These are phyloP conservation scores for Vollenhovia emeryi DNA, from an alignment of 1,140 invertebrate species.

Conservation along the genomic window DNA sequence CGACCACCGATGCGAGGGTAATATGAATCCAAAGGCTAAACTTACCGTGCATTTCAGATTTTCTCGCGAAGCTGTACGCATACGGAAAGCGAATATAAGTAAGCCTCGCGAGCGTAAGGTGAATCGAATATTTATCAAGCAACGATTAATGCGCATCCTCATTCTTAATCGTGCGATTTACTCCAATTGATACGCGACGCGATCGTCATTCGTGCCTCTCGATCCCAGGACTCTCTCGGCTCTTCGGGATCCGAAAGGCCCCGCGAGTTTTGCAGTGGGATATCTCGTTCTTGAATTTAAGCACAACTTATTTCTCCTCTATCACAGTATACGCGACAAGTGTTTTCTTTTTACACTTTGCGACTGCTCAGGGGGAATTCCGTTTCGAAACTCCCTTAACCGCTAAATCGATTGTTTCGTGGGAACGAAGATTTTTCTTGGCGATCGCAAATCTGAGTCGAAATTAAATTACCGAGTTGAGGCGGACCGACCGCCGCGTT, in stretches of 20 bases:
- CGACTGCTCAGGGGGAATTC: not conserved
- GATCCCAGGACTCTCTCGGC: not conserved
- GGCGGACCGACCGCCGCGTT: constrained; percentile 16
- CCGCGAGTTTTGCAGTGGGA: not conserved
- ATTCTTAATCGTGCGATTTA: constrained; percentile 37
- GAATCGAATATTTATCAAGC: constrained; percentile 48
- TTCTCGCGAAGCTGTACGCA: constrained; percentile 39
- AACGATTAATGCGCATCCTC: constrained; percentile 39
- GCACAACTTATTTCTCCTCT: constrained; percentile 1
- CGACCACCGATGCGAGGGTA: constrained; percentile 67
- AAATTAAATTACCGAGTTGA: constrained; percentile 57
- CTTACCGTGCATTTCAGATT: constrained; percentile 65
- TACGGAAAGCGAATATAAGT: constrained; percentile 28
- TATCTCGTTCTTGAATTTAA: constrained; percentile 12
- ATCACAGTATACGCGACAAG: not conserved
- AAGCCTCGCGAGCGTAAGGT: not conserved
- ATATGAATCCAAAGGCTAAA: constrained; percentile 74
- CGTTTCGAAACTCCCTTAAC: constrained; percentile 30
- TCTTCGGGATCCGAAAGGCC: not conserved
- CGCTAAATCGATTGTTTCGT: constrained; percentile 44
- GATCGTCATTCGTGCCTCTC: constrained; percentile 15
- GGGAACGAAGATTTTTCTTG: constrained; percentile 48
- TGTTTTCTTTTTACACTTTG: not conserved
- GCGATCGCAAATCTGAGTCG: constrained; percentile 53
- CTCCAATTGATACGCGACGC: not conserved